A percentile compares a stretch with the other conserved stretches of the same genome.
phyloP scores from a whole-genome alignment of 2,797 vertebrate genomes.

The Rhinichthys osculus region DNA sequence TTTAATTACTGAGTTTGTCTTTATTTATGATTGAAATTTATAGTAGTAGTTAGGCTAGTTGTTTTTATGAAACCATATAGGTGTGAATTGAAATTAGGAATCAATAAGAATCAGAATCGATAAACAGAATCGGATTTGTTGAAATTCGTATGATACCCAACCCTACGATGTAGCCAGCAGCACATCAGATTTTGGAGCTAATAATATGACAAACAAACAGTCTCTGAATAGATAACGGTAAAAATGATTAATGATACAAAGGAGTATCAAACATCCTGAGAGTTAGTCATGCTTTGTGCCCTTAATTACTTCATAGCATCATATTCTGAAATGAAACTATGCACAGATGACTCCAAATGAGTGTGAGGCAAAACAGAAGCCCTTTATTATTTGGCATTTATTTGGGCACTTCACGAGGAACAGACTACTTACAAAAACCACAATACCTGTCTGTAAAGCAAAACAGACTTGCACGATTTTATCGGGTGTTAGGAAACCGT shows the following conservation, averaged over 20 bases:
- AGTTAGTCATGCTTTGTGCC: not conserved
- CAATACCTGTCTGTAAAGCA: constrained; percentile 43
- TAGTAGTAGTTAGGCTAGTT: too few species aligned
- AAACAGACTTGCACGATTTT: constrained; percentile 41
- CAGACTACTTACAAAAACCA: constrained; percentile 21
- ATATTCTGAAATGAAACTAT: not conserved
- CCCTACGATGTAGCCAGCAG: too few species aligned
- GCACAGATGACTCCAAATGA: not conserved
- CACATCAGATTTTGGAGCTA: not conserved
- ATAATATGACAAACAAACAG: not conserved
- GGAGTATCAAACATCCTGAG: not conserved
- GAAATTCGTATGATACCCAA: too few species aligned
- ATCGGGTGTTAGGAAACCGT: constrained; percentile 27
- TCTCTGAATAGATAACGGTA: not conserved
- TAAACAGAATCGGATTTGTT: too few species aligned
- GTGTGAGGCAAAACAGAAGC: constrained; percentile 4
- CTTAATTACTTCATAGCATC: not conserved
- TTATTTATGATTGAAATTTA: too few species aligned
- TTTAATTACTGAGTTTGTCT: too few species aligned
- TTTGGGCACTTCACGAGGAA: constrained; percentile 20
- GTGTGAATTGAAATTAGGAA: too few species aligned
- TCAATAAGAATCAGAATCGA: too few species aligned
- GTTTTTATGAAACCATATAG: too few species aligned
- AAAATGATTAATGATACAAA: constrained; percentile 3
- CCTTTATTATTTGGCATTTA: constrained; percentile 1